Conservation (phyloP, 2,113 vertebrate species). For the Forbesichthys agassizii region DNA sequence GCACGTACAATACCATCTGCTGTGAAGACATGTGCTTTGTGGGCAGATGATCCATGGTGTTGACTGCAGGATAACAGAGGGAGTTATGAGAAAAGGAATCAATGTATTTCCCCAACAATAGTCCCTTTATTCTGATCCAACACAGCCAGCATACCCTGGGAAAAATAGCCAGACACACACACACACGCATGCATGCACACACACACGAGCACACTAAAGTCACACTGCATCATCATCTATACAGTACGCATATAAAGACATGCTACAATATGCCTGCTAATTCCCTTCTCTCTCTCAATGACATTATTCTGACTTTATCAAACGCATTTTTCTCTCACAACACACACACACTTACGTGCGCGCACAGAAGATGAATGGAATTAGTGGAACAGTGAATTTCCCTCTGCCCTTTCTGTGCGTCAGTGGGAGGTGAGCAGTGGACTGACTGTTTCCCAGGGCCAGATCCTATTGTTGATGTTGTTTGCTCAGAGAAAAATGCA, state of each 20-base stretch:
- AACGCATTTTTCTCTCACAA: neutral
- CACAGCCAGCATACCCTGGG: constrained; percentile 50
- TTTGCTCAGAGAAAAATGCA: constrained; percentile 22
- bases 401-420: neutral
- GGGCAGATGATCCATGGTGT: constrained; percentile 1
- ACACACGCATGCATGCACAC: neutral
- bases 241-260: neutral
- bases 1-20: neutral
- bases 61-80: neutral
- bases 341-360: neutral
- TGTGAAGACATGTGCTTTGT: neutral
- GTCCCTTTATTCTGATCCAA: constrained; percentile 4
- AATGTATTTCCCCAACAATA: neutral
- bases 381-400: neutral
- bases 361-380: neutral
- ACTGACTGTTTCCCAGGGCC: constrained; percentile 12
- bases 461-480: constrained; percentile 7
- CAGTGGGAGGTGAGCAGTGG: neutral
- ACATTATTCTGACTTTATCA: neutral
- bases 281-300: neutral
- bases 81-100: constrained; percentile 2
- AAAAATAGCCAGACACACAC: constrained; percentile 34
- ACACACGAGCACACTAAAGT: neutral
- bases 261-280: neutral
- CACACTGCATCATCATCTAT: neutral